Evolutionary conservation across 2,113 vertebrate species (phyloP).

Genomic region (Raja brachyura): DNA sequence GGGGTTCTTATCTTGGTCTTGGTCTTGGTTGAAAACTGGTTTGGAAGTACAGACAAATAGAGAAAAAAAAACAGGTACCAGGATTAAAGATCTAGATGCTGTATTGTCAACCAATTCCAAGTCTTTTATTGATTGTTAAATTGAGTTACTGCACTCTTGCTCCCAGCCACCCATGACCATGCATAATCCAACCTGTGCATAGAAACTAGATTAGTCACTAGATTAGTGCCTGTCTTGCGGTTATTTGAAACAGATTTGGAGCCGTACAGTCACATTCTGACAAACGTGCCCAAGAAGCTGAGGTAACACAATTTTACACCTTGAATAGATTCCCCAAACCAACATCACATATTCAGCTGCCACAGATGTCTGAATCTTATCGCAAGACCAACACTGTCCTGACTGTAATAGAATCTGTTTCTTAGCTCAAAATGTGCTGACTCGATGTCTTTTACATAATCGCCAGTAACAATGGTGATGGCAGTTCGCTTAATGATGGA

Average conservation of each 20-base stretch:
- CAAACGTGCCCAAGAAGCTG: neutral
- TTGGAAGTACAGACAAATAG: neutral
- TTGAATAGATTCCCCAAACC: neutral
- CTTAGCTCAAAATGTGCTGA: neutral
- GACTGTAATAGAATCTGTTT: neutral
- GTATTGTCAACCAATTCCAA: slow-evolving; percentile 32
- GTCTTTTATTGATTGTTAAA: neutral
- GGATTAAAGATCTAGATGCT: slow-evolving; percentile 1
- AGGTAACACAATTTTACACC: slow-evolving; percentile 6
- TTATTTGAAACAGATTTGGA: slow-evolving; percentile 18
- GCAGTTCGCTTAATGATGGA: neutral
- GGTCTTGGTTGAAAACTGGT: neutral
- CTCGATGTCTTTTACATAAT: neutral
- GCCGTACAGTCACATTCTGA: neutral
- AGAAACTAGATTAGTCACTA: slow-evolving; percentile 1
- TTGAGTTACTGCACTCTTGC: neutral
- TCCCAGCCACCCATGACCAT: slow-evolving; percentile 7
- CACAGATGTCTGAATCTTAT: neutral
- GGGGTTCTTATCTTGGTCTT: no score
- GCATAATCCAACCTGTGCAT: slow-evolving; percentile 14
- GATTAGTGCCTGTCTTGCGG: neutral
- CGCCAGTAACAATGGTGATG: neutral
- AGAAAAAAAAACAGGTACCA: neutral
- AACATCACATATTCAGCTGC: neutral
- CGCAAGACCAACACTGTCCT: neutral